Evolutionary conservation across 2,113 vertebrate genomes (phyloP).

Genomic region (Enhydra lutris): DNA sequence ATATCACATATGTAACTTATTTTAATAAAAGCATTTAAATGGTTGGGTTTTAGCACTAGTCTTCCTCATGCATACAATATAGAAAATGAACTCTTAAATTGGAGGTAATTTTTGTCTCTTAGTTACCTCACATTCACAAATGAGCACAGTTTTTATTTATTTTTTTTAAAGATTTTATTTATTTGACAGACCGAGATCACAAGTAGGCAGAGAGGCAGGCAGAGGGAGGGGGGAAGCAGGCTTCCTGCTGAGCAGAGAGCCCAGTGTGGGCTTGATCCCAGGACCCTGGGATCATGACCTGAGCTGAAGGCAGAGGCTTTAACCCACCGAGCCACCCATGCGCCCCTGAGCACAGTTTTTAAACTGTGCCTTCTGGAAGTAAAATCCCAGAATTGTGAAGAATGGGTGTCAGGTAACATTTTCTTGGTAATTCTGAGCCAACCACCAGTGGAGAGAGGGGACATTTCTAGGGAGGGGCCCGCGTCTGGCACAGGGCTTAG

Average conservation of each 20-base stretch:
- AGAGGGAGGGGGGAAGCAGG: too few species aligned
- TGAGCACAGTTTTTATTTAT: background rate
- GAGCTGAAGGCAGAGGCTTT: too few species aligned
- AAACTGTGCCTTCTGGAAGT: background rate
- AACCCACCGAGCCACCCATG: too few species aligned
- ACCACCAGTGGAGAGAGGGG: background rate
- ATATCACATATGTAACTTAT: background rate
- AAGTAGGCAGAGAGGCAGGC: too few species aligned
- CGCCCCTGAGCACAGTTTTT: background rate
- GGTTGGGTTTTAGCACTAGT: background rate
- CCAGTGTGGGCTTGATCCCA: too few species aligned
- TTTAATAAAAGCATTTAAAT: constrained; percentile 6
- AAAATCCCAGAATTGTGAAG: background rate
- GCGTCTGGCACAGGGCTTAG: too few species aligned
- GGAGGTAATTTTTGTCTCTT: background rate
- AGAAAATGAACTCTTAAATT: background rate
- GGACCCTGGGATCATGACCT: too few species aligned
- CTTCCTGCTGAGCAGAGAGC: too few species aligned
- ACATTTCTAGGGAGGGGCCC: background rate
- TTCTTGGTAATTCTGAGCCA: background rate
- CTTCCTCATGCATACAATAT: background rate
- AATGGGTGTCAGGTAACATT: background rate
- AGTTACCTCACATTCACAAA: background rate
- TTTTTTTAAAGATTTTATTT: too few species aligned
- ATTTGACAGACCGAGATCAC: too few species aligned